Base-by-base conservation (phyloP, 1,140 invertebrate species). In the Frieseomelitta varia region DNA sequence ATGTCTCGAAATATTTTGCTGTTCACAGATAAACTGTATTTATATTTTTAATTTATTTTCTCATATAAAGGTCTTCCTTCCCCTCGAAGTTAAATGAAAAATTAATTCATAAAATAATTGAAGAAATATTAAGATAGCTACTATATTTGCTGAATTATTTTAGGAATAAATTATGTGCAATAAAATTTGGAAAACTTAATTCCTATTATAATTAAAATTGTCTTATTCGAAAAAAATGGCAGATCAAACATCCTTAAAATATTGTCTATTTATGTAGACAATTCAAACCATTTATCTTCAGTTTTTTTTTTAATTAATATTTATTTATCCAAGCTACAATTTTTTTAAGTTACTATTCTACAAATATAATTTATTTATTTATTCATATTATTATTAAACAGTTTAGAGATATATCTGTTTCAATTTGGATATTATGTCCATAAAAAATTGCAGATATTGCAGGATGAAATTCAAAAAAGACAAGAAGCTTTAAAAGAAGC, bases 391-490 rank as follows among this genome's bases (percentile, higher is more conserved):
- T 15, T 72, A 21, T 34, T 58, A 8, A 27, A 34, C 74, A 77
- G 74, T 65, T 74, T 2, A n/a, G 53, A 71, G 21, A 55, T 68
- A 56, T 71, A 14, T 39, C n/a, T 76, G 34, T 65, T 81, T 65
- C 15, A 72, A 69, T 67, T 69, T 15, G 2, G 47, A 53, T 56
- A 61, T 63, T 53, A 39, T 17, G 21, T 30, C 3, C 12, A 72
- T 0, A 53, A 53, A 58, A 84, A 74, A 83, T 91, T 77, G 10
- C 93, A 97, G 95, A 95, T 95, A 84, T 95, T 97, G 51, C 96
- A 96, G 90, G 96, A 97, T 92, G 97, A 97, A 93, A 96, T 97
- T 79, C 95, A 96, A 82, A 95, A 95, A 80, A 95, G 97, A 90
- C 95, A 97, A 90, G 96, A 97, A 90, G 96, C 96, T 24, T 90